These are phyloP conservation scores for Nicator chloris DNA, from an alignment of 2,113 vertebrate genomes.

Conservation along the genomic window DNA sequence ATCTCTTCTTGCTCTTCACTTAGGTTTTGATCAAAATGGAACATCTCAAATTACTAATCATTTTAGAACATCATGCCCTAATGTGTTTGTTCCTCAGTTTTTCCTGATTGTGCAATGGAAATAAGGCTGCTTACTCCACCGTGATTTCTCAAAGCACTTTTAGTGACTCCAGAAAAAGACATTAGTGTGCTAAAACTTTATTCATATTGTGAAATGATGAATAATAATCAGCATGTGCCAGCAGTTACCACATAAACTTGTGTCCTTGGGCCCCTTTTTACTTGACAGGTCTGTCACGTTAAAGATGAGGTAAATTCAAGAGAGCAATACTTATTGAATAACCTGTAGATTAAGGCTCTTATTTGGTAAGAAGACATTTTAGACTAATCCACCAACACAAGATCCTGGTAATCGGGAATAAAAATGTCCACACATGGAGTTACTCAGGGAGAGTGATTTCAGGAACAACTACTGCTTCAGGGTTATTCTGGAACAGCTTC, in stretches of 20 bases:
- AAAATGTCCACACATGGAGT: neutral
- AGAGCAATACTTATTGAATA: neutral
- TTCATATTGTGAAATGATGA: conserved; percentile 26
- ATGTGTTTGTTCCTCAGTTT: neutral
- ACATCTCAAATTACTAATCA: neutral
- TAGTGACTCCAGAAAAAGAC: neutral
- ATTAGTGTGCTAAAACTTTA: neutral
- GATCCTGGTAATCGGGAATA: neutral
- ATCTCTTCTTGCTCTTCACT: neutral
- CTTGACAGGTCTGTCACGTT: neutral
- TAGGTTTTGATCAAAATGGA: neutral
- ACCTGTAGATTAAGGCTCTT: neutral
- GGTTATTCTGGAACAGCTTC: neutral
- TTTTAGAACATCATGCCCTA: neutral
- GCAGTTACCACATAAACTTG: neutral
- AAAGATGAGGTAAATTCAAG: neutral
- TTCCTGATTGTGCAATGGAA: conserved; percentile 37
- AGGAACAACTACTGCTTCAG: neutral
- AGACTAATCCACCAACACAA: neutral
- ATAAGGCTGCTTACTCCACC: neutral
- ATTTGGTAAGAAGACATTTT: neutral
- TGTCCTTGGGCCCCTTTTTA: neutral
- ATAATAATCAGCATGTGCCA: neutral
- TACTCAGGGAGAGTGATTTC: neutral
- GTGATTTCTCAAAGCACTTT: conserved; percentile 18